Evolutionary conservation across 2,888 invertebrate species (phyloP), one percentile per base, ranked within the genome.

Genomic region (Troilus luridus): DNA sequence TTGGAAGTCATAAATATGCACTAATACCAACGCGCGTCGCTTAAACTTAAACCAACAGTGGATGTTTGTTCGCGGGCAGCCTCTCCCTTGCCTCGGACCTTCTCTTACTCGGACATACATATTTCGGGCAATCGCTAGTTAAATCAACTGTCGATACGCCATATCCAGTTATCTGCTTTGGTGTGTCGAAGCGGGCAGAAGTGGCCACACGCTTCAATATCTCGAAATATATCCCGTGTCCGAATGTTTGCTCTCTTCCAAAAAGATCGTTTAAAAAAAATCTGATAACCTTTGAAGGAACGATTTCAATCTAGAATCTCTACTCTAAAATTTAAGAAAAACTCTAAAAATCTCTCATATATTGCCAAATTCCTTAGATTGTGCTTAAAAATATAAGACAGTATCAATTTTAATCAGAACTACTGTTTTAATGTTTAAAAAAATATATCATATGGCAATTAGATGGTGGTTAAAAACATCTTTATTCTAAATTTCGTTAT

Each of bases 1-100:
- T 81, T n/a, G 90, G 41, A 9, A 24, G 90, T 90, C 90, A 90
- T 90, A 90, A 90, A 90, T 90, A 90, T 90, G 90, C 90, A 90
- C 90, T 90, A 90, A 90, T 90, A 60, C 58, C 58, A 60, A 60
- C 56, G 60, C 59, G 85, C 56, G 41, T 56, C 67, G 60, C 56
- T 56, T 85, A 60, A 27, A 90, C 90, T 90, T 90, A 90, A 90
- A 90, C 90, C 90, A 90, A 90, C 88, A 90, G 62, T 27, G 12
- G 60, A 11, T 90, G 90, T 90, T 90, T 90, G 81, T 90, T 85
- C 59, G 90, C 21, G n/a, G 85, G 56, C 7, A 11, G 72, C 72
- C 41, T 41, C 72, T 41, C 72, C 85, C 56, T 54, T 58, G 56
- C 56, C 19, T 54, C 41, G 56, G 85, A 85, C 85, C n/a, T 58